These are phyloP conservation scores for Limanda limanda DNA, from an alignment of 2,113 vertebrate genomes.

Conservation along the genomic window DNA sequence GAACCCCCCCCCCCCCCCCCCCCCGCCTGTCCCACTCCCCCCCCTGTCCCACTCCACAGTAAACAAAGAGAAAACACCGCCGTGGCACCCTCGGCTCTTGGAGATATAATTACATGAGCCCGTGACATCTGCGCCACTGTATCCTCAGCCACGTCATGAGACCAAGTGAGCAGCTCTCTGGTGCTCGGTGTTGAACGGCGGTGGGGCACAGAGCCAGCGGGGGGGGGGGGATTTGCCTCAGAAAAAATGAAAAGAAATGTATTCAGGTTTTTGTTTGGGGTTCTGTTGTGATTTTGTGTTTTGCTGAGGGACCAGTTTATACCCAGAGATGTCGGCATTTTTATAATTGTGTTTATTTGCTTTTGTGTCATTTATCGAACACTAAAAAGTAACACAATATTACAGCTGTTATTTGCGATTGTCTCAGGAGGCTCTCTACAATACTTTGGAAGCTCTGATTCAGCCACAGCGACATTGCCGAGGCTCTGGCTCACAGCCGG, in stretches of 20 bases:
- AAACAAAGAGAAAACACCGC: constrained; percentile 38
- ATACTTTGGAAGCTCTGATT: not conserved
- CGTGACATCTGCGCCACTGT: constrained; percentile 26
- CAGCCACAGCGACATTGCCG: not conserved
- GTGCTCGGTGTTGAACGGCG: constrained; percentile 12
- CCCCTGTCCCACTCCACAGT: not conserved
- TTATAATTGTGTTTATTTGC: too few species aligned
- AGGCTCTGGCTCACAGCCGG: not conserved
- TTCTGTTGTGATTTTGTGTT: not conserved
- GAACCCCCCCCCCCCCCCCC: too few species aligned
- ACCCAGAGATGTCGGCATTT: too few species aligned
- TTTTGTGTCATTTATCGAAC: too few species aligned
- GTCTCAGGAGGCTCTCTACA: too few species aligned
- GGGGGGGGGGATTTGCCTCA: not conserved
- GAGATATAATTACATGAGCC: constrained; percentile 51
- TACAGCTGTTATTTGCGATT: too few species aligned
- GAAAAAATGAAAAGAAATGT: not conserved
- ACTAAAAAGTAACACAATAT: too few species aligned
- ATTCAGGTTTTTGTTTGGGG: not conserved
- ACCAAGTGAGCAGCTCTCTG: not conserved
- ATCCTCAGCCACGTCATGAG: constrained; percentile 35
- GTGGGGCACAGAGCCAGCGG: not conserved
- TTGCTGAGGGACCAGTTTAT: not conserved
- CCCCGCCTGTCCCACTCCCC: too few species aligned
- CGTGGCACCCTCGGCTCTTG: constrained; percentile 20